Evolutionary conservation across 2,888 invertebrate species (phyloP).

Genomic region (Blera fallax): DNA sequence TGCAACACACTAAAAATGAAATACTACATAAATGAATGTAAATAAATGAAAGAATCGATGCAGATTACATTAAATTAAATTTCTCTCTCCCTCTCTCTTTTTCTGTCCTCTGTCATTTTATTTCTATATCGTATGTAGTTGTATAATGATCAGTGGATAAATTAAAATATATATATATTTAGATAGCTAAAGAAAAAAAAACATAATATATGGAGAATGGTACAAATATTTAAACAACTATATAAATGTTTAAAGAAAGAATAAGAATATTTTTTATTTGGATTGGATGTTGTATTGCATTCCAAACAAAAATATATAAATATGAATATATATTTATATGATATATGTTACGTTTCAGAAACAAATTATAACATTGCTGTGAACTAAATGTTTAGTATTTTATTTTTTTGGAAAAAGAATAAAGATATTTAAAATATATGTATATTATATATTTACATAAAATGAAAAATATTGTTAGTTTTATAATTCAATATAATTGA

Average conservation of each 20-base stretch:
- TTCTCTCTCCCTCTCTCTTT: conserved; percentile 27
- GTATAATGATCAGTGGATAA: conserved; percentile 38
- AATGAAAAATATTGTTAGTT: conserved; percentile 27
- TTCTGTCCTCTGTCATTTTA: conserved; percentile 28
- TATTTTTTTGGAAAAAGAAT: conserved; percentile 48
- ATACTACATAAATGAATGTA: conserved; percentile 3
- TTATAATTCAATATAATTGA: conserved; percentile 59
- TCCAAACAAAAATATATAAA: conserved; percentile 57
- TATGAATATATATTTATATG: conserved; percentile 41
- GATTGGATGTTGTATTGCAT: conserved; percentile 72
- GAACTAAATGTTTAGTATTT: conserved; percentile 70
- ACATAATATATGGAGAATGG: conserved; percentile 61
- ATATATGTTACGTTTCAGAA: conserved; percentile 71
- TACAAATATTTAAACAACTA: conserved; percentile 67
- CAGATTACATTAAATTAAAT: conserved; percentile 19
- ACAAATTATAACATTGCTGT: conserved; percentile 72
- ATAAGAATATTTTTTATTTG: conserved; percentile 60
- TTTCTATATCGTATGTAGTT: conserved; percentile 45
- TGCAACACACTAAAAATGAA: conserved; percentile 33
- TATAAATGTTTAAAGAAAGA: conserved; percentile 54
- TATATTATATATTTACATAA: conserved; percentile 52
- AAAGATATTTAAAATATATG: conserved; percentile 40
- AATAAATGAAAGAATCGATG: conserved; percentile 21
- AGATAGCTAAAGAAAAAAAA: conserved; percentile 59
- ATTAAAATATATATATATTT: conserved; percentile 34